These are phyloP conservation scores for Ptilonorhynchus violaceus DNA, from an alignment of 2,113 vertebrate species.

Conservation along the genomic window DNA sequence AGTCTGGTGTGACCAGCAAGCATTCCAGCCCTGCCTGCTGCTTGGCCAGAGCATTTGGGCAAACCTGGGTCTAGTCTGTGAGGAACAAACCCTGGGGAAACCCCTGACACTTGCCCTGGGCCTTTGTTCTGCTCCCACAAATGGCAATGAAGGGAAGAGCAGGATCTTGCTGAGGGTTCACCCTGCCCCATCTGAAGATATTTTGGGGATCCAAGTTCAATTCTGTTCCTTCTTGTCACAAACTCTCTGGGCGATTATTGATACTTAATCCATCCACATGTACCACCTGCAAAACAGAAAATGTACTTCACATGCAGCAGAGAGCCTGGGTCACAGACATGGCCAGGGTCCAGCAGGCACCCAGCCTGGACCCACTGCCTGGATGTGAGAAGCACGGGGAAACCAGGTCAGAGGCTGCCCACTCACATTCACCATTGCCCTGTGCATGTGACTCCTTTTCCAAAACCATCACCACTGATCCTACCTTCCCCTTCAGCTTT, in stretches of 20 bases:
- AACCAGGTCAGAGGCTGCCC: not conserved
- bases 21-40: not conserved
- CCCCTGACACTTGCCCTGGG: rapidly evolving
- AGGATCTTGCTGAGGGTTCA: not conserved
- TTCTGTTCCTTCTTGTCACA: not conserved
- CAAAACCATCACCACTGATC: not conserved
- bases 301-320: not conserved
- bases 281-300: not conserved
- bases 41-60: not conserved
- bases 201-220: not conserved
- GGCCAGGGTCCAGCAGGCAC: not conserved
- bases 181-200: not conserved
- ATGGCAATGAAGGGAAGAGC: not conserved
- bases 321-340: not conserved
- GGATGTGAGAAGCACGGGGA: rapidly evolving
- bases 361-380: not conserved
- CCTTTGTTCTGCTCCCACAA: not conserved
- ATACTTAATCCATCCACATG: rapidly evolving
- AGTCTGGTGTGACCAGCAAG: not conserved
- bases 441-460: not conserved
- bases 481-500: rapidly evolving
- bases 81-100: not conserved
- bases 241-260: rapidly evolving
- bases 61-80: not conserved
- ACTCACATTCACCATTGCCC: not conserved